Evolutionary conservation across 2,113 vertebrate genomes (phyloP), one percentile per base, ranked within the genome.

Genomic region (Eclectus roratus): DNA sequence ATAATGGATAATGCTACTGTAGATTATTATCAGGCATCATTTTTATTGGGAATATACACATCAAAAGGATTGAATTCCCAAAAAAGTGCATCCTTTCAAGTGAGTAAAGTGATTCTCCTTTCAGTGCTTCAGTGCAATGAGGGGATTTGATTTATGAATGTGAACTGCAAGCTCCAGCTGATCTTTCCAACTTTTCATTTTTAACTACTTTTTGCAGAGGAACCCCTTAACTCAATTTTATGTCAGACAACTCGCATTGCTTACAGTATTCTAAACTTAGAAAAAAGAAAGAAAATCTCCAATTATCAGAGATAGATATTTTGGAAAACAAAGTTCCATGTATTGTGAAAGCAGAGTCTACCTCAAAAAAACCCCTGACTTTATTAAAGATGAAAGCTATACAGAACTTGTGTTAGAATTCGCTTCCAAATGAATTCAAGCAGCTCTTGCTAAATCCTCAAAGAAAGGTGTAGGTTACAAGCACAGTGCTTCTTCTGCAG

Each of bases 401-500:
- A 31, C 1, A 33, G 72, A 74, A 35, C 1, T 1, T 47, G 81
- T 33, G 53, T 31, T 95, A 63, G 76, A 93, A 88, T 85, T 89
- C 0, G 1, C 83, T 88, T 63, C 71, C 10, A 64, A 47, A 60
- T 27, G 23, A 88, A 74, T n/a, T 39, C 19, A 23, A 28, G 29
- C 4, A 8, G 50, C 50, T 70, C 46, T 58, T 53, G 6, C 46
- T 80, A 70, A 88, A 35, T 29, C 80, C 63, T 84, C 55, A 43
- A 52, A 2, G 35, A 11, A 52, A 74, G 90, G 85, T 64, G 55
- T 61, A 80, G 90, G 76, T 74, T 39, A 78, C 31, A 29, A 66
- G 79, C 3, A n/a, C 87, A 85, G 70, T 18, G 56, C 72, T 79
- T 80, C 71, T 85, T 77, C 68, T 79, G 83, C 91, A 87, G 86